These are phyloP conservation scores for Melanerpes formicivorus DNA, from an alignment of 2,113 vertebrate species.

Conservation along the genomic window DNA sequence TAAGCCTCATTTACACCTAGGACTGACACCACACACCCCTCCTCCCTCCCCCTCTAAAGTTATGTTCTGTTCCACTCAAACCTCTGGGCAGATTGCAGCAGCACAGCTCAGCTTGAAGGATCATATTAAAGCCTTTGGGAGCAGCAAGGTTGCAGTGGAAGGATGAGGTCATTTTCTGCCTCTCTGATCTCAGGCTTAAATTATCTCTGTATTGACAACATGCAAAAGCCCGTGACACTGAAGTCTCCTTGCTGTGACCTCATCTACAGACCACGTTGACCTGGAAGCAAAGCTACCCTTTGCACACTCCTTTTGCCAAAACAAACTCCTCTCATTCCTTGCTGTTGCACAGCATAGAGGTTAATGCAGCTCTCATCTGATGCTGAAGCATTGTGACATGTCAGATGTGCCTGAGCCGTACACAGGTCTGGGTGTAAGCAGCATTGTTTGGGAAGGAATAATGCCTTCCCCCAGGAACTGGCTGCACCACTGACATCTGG, in stretches of 20 bases:
- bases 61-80: background rate
- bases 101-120: background rate
- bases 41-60: background rate
- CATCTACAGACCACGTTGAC: background rate
- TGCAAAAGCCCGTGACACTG: constrained; percentile 8
- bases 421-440: background rate
- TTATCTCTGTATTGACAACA: background rate
- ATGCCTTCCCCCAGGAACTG: rapidly evolving
- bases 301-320: rapidly evolving
- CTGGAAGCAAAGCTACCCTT: background rate
- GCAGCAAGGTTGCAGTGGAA: constrained; percentile 15
- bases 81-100: background rate
- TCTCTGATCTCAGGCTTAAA: constrained; percentile 39
- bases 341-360: rapidly evolving
- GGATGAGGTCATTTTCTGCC: constrained; percentile 48
- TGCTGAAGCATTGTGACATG: background rate
- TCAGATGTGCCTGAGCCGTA: background rate
- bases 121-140: constrained; percentile 48
- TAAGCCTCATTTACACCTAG: background rate
- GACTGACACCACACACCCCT: background rate
- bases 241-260: background rate
- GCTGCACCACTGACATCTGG: background rate
- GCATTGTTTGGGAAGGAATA: background rate
- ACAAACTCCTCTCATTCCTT: rapidly evolving
- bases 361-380: background rate